These are phyloP conservation scores for Nansenia antarctica DNA, from an alignment of 2,113 vertebrate species.

Conservation along the genomic window DNA sequence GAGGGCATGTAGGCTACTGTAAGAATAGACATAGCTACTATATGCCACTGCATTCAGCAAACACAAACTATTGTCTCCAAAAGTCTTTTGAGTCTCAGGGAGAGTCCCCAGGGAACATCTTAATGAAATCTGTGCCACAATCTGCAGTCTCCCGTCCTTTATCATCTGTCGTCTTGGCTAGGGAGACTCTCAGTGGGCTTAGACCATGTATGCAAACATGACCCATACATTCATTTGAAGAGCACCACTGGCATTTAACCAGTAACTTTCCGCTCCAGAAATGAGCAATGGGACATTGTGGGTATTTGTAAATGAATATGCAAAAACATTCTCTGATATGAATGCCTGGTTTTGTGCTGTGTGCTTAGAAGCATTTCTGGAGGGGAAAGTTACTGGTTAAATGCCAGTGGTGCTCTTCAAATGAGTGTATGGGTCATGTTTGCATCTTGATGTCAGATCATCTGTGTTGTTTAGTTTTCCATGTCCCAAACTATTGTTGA, in stretches of 20 bases:
- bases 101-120: conserved; percentile 63
- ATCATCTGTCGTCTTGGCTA: conserved; percentile 64
- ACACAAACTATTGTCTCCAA: conserved; percentile 62
- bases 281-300: too few relatives aligned
- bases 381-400: background rate
- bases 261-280: background rate
- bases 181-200: conserved; percentile 33
- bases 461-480: background rate
- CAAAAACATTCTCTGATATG: background rate
- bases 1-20: conserved; percentile 57
- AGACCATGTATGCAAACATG: conserved; percentile 41
- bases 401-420: conserved; percentile 23
- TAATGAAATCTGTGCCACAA: conserved; percentile 68
- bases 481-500: background rate
- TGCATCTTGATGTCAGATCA: conserved; percentile 18
- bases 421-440: conserved; percentile 19
- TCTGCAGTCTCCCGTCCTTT: conserved; percentile 56
- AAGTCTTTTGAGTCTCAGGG: conserved; percentile 47
- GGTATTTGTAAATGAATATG: background rate
- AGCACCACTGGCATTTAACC: background rate
- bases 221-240: conserved; percentile 38
- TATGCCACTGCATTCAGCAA: conserved; percentile 58
- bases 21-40: conserved; percentile 57
- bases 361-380: too few relatives aligned
- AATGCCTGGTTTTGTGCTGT: too few relatives aligned